These are phyloP conservation scores for Achroia grisella DNA, from an alignment of 1,140 invertebrate genomes.

Conservation along the genomic window DNA sequence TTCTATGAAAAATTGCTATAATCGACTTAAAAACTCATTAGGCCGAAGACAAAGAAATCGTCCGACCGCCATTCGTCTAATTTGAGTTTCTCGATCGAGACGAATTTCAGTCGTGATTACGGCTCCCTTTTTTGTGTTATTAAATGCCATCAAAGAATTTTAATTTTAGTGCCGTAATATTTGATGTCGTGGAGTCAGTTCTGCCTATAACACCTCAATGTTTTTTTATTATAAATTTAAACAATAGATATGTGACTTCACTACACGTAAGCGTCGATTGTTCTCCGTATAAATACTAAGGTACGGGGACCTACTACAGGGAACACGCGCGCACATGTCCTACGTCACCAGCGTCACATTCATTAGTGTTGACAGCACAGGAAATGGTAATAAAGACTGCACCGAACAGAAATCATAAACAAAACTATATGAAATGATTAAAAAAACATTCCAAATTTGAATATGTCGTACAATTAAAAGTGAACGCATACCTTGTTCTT, in stretches of 20 bases:
- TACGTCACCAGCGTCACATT: constrained; percentile 46
- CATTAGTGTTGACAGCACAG: constrained; percentile 55
- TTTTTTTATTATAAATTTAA: neutral
- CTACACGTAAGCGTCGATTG: neutral
- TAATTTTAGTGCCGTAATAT: constrained; percentile 20
- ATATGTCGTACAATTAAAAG: constrained; percentile 45
- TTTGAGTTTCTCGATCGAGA: constrained; percentile 62
- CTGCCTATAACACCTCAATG: neutral
- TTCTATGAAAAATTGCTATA: constrained; percentile 73
- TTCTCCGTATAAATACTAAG: neutral
- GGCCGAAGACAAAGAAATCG: constrained; percentile 64
- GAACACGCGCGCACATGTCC: constrained; percentile 32
- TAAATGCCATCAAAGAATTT: constrained; percentile 39
- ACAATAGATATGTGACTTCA: neutral
- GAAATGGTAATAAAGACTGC: constrained; percentile 50
- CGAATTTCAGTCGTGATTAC: constrained; percentile 55
- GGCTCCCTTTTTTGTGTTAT: constrained; percentile 44
- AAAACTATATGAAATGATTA: constrained; percentile 56
- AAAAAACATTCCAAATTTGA: constrained; percentile 52
- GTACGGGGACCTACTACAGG: neutral
- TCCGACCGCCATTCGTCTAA: constrained; percentile 58
- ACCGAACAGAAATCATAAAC: constrained; percentile 52
- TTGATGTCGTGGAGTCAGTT: constrained; percentile 8
- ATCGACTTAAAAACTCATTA: constrained; percentile 74
- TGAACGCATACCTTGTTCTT: constrained; percentile 5